phyloP scores from a whole-genome alignment of 2,113 vertebrate species.

The Apteryx owenii region DNA sequence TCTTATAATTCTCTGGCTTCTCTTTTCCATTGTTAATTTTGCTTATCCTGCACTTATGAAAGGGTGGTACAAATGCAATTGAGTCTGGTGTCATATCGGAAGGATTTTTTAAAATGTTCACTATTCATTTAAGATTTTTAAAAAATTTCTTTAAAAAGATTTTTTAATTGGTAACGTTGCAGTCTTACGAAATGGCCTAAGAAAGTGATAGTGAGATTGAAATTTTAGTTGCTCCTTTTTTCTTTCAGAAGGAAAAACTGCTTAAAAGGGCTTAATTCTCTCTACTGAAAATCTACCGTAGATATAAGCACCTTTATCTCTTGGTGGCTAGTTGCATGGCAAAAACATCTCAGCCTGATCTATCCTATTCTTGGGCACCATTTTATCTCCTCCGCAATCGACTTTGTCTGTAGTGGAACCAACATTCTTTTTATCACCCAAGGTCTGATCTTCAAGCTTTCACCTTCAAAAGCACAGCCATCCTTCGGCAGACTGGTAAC shows the following conservation, averaged over 20 bases:
- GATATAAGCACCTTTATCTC: conserved; percentile 4
- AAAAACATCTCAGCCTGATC: conserved; percentile 27
- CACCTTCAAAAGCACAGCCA: conserved; percentile 57
- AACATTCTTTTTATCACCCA: conserved; percentile 43
- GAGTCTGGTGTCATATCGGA: conserved; percentile 32
- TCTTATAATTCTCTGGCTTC: conserved; percentile 9
- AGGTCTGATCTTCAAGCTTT: conserved; percentile 60
- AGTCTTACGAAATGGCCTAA: not conserved
- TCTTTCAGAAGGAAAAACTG: not conserved
- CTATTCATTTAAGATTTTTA: conserved; percentile 11
- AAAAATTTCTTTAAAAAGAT: not conserved
- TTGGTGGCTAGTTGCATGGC: not conserved
- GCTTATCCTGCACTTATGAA: conserved; percentile 44
- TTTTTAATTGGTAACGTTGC: not conserved
- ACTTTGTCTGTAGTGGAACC: conserved; percentile 46
- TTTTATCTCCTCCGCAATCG: conserved; percentile 44
- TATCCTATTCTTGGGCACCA: conserved; percentile 7
- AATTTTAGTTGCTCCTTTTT: not conserved
- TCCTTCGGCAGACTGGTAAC: conserved; percentile 37
- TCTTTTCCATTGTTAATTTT: conserved; percentile 41
- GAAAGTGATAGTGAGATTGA: not conserved
- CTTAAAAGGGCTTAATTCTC: not conserved
- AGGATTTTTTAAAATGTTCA: not conserved
- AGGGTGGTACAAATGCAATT: conserved; percentile 1
- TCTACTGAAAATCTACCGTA: not conserved